Conservation (phyloP, 2,888 invertebrate genomes). For the Drosophila suboccidentalis region DNA sequence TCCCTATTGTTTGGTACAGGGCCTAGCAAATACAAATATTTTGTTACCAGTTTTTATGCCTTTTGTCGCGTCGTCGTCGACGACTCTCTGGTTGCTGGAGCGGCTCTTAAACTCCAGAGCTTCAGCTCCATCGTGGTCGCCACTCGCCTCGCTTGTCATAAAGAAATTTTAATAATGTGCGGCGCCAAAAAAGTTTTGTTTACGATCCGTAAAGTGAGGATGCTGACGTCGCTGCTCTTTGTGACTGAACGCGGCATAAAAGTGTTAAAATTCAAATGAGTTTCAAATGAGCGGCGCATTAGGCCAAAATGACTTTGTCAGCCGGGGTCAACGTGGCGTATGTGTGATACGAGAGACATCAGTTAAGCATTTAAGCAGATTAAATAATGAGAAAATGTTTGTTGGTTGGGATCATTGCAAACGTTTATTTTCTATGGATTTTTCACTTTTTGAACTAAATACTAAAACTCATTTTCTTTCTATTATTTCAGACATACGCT, state of each 20-base stretch:
- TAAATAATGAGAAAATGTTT: conserved; percentile 22
- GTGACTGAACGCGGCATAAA: conserved; percentile 47
- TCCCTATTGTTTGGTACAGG: neutral
- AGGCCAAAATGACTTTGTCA: conserved; percentile 59
- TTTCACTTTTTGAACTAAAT: conserved; percentile 1
- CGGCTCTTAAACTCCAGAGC: conserved; percentile 43
- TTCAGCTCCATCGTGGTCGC: conserved; percentile 9
- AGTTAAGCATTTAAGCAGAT: conserved; percentile 55
- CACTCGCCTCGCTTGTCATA: conserved; percentile 71
- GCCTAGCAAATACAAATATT: conserved; percentile 67
- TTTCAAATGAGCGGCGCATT: conserved; percentile 68
- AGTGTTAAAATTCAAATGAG: conserved; percentile 81
- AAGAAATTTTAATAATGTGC: conserved; percentile 82
- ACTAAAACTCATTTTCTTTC: conserved; percentile 17
- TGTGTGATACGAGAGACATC: conserved; percentile 48
- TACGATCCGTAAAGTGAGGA: conserved; percentile 64
- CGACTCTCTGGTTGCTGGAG: conserved; percentile 50
- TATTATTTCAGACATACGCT: conserved; percentile 16
- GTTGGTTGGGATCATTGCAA: neutral
- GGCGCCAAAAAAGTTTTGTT: conserved; percentile 79
- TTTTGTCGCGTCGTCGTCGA: conserved; percentile 74
- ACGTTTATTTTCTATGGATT: neutral
- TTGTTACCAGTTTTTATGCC: conserved; percentile 80
- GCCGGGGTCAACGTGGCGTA: conserved; percentile 69
- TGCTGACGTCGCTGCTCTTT: conserved; percentile 29